These are phyloP conservation scores for Bombus waltoni DNA, from an alignment of 1,140 invertebrate genomes.

Conservation along the genomic window DNA sequence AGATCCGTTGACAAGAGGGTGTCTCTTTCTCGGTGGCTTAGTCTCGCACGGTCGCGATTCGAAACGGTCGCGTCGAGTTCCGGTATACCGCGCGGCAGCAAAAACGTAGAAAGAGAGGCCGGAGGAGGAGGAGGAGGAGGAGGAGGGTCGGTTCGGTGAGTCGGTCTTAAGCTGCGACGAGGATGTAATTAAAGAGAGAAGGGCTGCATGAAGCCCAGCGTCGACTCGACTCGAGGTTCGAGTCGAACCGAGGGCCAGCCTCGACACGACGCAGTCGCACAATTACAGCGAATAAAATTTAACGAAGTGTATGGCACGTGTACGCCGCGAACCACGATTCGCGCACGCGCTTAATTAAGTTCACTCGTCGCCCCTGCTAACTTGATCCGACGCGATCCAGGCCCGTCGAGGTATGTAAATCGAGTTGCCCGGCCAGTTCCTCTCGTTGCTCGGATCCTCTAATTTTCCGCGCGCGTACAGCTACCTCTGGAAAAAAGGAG, in stretches of 20 bases:
- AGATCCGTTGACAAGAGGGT: slow-evolving; percentile 53
- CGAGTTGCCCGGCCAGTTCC: slow-evolving; percentile 61
- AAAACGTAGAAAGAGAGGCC: no score
- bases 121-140: background rate
- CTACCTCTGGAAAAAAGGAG: slow-evolving; percentile 5
- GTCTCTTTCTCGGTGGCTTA: slow-evolving; percentile 31
- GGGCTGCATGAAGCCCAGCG: slow-evolving; percentile 7
- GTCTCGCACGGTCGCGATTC: slow-evolving; percentile 11
- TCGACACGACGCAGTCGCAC: slow-evolving; percentile 57
- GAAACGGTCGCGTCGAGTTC: slow-evolving; percentile 11
- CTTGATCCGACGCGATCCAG: slow-evolving; percentile 66
- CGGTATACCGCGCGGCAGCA: background rate
- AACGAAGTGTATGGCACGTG: slow-evolving; percentile 69
- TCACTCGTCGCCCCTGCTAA: slow-evolving; percentile 65
- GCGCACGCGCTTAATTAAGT: slow-evolving; percentile 73
- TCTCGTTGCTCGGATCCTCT: slow-evolving; percentile 54
- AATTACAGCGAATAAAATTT: slow-evolving; percentile 74
- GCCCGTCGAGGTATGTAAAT: slow-evolving; percentile 68
- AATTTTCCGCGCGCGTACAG: slow-evolving; percentile 62
- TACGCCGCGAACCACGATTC: slow-evolving; percentile 59
- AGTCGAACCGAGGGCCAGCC: slow-evolving; percentile 15
- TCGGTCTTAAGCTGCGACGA: slow-evolving; percentile 19
- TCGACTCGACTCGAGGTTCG: slow-evolving; percentile 12
- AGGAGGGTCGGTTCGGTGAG: slow-evolving; percentile 5
- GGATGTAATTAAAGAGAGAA: slow-evolving; percentile 63